A percentile compares a stretch with the other conserved stretches of the same genome.
Conservation (phyloP, 2,113 vertebrate species). For the Gymnorhina tibicen region DNA sequence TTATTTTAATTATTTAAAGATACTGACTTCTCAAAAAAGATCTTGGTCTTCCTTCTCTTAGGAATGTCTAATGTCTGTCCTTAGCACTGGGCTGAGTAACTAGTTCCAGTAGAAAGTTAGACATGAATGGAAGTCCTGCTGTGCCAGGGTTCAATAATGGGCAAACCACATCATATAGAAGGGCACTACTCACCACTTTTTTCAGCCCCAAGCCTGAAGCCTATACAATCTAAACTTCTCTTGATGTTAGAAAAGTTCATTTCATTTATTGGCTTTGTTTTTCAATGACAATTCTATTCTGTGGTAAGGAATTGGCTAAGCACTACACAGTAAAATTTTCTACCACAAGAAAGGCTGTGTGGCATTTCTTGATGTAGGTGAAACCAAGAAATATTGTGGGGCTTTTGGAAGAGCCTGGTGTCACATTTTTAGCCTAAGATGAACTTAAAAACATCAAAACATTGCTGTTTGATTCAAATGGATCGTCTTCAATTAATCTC, state of each 20-base stretch:
- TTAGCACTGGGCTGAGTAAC: background rate
- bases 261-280: background rate
- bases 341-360: slow-evolving; percentile 48
- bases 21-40: background rate
- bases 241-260: background rate
- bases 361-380: slow-evolving; percentile 57
- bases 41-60: background rate
- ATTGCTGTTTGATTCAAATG: background rate
- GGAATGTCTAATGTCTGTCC: background rate
- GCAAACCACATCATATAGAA: background rate
- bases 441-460: slow-evolving; percentile 29
- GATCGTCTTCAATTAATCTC: background rate
- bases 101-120: background rate
- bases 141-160: background rate
- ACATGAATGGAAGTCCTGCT: background rate
- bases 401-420: slow-evolving; percentile 18
- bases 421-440: slow-evolving; percentile 43
- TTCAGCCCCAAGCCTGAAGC: background rate
- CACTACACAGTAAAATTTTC: background rate
- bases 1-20: background rate
- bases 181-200: background rate
- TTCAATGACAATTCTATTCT: background rate
- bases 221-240: background rate
- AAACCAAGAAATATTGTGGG: slow-evolving; percentile 43
- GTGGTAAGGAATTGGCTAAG: slow-evolving; percentile 19